Evolutionary conservation across 2,113 vertebrate species (phyloP).

Genomic region (Gnathonemus longibarbis): DNA sequence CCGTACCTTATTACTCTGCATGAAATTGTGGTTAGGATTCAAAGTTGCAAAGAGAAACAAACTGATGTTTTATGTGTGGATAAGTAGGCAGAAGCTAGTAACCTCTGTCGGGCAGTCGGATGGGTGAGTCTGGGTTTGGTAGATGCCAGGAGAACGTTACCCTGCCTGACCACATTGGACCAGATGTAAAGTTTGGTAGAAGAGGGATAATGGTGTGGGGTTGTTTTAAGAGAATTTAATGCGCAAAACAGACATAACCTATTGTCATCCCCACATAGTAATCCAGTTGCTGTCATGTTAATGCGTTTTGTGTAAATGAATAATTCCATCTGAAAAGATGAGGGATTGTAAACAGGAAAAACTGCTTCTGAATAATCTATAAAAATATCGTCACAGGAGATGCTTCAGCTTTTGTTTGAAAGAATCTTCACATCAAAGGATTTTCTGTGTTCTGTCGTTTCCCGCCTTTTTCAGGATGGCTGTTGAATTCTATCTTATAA

Average conservation of each 20-base stretch:
- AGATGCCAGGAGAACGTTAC: background rate
- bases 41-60: background rate
- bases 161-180: background rate
- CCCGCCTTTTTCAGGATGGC: background rate
- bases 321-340: background rate
- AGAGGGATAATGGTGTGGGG: background rate
- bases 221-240: background rate
- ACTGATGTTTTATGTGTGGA: background rate
- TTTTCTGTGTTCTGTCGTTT: background rate
- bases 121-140: background rate
- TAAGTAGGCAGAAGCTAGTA: background rate
- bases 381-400: background rate
- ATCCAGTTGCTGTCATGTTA: background rate
- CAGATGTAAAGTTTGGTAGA: background rate
- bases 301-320: background rate
- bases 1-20: background rate
- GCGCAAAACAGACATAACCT: background rate
- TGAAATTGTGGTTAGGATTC: background rate
- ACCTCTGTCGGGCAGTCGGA: background rate
- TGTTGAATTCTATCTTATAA: background rate
- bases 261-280: background rate
- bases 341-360: background rate
- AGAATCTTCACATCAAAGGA: background rate
- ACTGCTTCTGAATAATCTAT: background rate
- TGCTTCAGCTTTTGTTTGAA: background rate